Conservation (phyloP, 2,797 vertebrate genomes). For the Naso thynnoides region DNA sequence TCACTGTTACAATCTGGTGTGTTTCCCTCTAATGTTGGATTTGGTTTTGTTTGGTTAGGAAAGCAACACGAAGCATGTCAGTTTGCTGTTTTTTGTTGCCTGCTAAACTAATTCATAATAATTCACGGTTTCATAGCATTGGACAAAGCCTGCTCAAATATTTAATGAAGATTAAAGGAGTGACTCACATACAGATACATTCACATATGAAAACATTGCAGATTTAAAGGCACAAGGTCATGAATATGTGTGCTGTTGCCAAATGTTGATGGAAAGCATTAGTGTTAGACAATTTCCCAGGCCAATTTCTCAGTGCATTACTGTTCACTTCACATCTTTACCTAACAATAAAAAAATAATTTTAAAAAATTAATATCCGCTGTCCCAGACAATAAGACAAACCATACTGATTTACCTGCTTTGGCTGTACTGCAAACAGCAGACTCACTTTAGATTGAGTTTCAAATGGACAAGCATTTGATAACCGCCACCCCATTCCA, state of each 20-base stretch:
- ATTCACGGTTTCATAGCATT: background rate
- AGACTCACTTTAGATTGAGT: conserved; percentile 18
- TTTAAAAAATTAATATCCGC: background rate
- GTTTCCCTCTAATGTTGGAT: conserved; percentile 2
- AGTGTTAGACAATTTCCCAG: conserved; percentile 3
- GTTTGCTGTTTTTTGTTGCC: background rate
- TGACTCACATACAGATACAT: background rate
- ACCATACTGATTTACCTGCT: conserved; percentile 9
- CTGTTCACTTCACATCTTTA: background rate
- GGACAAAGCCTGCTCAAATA: conserved; percentile 28
- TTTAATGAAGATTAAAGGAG: conserved; percentile 7
- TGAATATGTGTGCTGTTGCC: conserved; percentile 21
- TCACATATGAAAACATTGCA: background rate
- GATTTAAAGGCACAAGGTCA: background rate
- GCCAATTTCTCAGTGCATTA: background rate
- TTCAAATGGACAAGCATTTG: conserved; percentile 1
- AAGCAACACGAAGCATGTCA: conserved; percentile 11
- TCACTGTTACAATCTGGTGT: background rate
- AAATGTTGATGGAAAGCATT: conserved; percentile 4
- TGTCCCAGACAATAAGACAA: background rate
- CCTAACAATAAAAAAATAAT: background rate
- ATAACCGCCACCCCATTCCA: conserved; percentile 34
- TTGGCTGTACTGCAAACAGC: conserved; percentile 3
- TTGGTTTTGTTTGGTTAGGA: background rate
- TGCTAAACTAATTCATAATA: background rate